phyloP scores from a whole-genome alignment of 2,113 vertebrate genomes.

The Ptyas mucosa region DNA sequence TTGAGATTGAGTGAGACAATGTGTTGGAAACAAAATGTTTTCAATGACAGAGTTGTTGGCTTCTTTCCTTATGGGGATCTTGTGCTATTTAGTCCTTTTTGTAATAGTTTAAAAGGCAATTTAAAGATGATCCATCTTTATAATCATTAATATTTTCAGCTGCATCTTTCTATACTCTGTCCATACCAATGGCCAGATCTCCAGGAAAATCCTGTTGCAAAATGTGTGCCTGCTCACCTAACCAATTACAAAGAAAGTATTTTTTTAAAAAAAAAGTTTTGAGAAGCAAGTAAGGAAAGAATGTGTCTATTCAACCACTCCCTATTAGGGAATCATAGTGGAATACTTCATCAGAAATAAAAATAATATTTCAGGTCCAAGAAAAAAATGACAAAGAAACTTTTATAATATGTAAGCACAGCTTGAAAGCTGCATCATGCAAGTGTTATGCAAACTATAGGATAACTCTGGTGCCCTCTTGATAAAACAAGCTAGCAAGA shows the following conservation, averaged over 20 bases:
- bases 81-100: not conserved
- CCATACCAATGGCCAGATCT: not conserved
- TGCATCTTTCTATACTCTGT: not conserved
- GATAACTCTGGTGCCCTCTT: not conserved
- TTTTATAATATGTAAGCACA: too few relatives aligned
- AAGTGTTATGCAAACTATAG: not conserved
- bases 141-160: not conserved
- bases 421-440: too few relatives aligned
- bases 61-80: not conserved
- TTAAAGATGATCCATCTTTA: not conserved
- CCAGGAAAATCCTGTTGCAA: not conserved
- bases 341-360: not conserved
- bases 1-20: not conserved
- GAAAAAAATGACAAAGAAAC: not conserved
- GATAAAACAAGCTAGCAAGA: not conserved
- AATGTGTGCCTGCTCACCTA: not conserved
- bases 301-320: not conserved
- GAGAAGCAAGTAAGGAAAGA: not conserved
- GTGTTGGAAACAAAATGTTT: not conserved
- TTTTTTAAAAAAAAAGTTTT: not conserved
- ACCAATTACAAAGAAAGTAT: not conserved
- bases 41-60: not conserved
- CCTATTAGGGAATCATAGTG: not conserved
- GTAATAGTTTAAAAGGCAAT: not conserved
- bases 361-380: not conserved